These are phyloP conservation scores for Seira musarum DNA, from an alignment of 2,888 invertebrate species.

Conservation along the genomic window DNA sequence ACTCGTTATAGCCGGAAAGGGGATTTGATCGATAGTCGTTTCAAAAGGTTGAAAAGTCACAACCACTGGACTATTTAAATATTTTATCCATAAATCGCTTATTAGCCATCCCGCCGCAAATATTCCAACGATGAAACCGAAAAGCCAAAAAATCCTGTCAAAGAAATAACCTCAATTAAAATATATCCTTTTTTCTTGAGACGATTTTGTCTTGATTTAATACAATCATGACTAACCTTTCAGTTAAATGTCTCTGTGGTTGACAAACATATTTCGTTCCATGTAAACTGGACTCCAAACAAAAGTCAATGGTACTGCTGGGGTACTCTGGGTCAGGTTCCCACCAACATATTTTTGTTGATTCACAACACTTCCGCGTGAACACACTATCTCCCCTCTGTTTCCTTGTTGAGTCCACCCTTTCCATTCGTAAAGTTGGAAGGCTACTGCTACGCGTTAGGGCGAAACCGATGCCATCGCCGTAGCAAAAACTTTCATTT, in stretches of 20 bases:
- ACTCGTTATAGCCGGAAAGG: slow-evolving; percentile 86
- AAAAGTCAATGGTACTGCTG: slow-evolving; percentile 57
- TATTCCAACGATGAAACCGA: slow-evolving; percentile 62
- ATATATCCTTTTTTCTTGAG: too few relatives aligned
- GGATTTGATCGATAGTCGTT: slow-evolving; percentile 79
- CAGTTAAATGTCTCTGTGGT: slow-evolving; percentile 60
- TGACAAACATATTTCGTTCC: slow-evolving; percentile 65
- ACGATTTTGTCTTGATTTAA: too few relatives aligned
- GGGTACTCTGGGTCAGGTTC: slow-evolving; percentile 58
- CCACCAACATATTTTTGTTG: slow-evolving; percentile 62
- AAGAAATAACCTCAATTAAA: not conserved
- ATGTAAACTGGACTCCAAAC: slow-evolving; percentile 58
- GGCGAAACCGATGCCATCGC: slow-evolving; percentile 20
- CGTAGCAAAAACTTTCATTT: slow-evolving; percentile 29
- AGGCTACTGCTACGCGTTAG: slow-evolving; percentile 44
- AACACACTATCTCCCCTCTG: slow-evolving; percentile 33
- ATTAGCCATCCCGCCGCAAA: slow-evolving; percentile 65
- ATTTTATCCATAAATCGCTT: slow-evolving; percentile 74
- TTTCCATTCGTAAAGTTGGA: slow-evolving; percentile 26
- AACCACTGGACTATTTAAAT: slow-evolving; percentile 83
- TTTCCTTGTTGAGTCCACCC: slow-evolving; percentile 1
- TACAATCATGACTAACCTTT: too few relatives aligned
- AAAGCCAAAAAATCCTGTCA: slow-evolving; percentile 67
- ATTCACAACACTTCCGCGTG: slow-evolving; percentile 50
- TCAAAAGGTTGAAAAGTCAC: slow-evolving; percentile 84